These are phyloP conservation scores for Pogonocichla stellata DNA, from an alignment of 2,113 vertebrate genomes.

Conservation along the genomic window DNA sequence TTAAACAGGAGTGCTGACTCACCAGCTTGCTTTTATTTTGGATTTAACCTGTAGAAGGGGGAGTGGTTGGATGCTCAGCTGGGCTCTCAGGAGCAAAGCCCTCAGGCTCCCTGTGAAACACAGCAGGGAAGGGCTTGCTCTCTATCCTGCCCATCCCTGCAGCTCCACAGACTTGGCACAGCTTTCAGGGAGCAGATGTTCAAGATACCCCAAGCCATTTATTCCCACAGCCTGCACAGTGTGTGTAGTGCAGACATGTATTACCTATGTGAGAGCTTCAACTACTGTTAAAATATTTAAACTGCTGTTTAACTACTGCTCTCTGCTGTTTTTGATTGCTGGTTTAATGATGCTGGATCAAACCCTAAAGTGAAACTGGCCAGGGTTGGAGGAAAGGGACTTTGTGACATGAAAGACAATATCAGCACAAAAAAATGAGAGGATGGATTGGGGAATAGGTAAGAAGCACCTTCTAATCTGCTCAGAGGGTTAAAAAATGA, in stretches of 20 bases:
- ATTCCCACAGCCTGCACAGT: not conserved
- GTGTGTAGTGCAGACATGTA: not conserved
- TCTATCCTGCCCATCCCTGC: fast-evolving
- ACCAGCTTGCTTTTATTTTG: not conserved
- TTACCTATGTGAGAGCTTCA: not conserved
- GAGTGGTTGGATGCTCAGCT: not conserved
- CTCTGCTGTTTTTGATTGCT: not conserved
- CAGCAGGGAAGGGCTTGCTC: not conserved
- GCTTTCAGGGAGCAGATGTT: not conserved
- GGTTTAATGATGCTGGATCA: not conserved
- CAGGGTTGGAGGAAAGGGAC: not conserved
- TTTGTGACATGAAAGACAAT: not conserved
- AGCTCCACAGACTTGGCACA: not conserved
- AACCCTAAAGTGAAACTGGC: not conserved
- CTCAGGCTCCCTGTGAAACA: not conserved
- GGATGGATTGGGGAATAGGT: not conserved
- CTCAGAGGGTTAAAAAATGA: not conserved
- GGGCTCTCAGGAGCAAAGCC: not conserved
- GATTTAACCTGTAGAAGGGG: not conserved
- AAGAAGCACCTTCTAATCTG: not conserved
- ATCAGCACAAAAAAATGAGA: not conserved
- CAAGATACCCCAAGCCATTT: not conserved
- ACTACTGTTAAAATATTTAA: not conserved
- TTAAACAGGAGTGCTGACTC: not conserved
- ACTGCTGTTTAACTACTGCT: not conserved